Percentiles rank a stretch among this genome's conserved stretches.
Conservation (phyloP, 2,113 vertebrate genomes). For the Eidolon helvum region DNA sequence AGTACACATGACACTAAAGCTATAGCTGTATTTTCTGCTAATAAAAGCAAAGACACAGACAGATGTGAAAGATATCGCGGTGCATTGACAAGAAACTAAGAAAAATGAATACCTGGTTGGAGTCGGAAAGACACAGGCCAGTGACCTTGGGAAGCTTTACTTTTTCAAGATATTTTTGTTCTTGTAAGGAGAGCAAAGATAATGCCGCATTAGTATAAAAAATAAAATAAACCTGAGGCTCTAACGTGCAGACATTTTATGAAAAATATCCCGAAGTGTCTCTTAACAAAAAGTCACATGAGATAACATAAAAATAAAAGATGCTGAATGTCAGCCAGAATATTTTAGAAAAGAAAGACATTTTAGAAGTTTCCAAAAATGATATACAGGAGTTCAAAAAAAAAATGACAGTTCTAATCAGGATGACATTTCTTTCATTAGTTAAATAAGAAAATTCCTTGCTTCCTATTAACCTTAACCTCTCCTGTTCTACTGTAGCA, state of each 20-base stretch:
- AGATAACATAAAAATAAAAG: constrained; percentile 68
- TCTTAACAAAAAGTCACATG: not conserved
- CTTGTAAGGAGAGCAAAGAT: constrained; percentile 36
- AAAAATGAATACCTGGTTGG: constrained; percentile 88
- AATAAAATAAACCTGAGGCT: constrained; percentile 46
- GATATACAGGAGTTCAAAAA: constrained; percentile 39
- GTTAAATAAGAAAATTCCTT: constrained; percentile 36
- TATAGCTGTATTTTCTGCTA: constrained; percentile 88
- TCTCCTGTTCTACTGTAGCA: not conserved
- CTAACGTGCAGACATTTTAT: constrained; percentile 58
- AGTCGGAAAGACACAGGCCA: constrained; percentile 81
- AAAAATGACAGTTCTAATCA: constrained; percentile 40
- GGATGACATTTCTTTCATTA: constrained; percentile 50
- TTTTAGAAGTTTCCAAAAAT: constrained; percentile 64
- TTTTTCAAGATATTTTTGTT: constrained; percentile 68
- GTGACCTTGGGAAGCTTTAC: constrained; percentile 87
- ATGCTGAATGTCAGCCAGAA: constrained; percentile 64
- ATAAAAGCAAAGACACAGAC: constrained; percentile 90
- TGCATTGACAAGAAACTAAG: constrained; percentile 87
- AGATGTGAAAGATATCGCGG: constrained; percentile 87
- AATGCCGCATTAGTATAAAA: constrained; percentile 62
- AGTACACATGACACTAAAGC: constrained; percentile 87
- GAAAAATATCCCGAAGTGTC: constrained; percentile 45
- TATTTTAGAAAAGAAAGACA: constrained; percentile 66
- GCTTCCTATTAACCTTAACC: not conserved